phyloP scores from a whole-genome alignment of 2,797 vertebrate species.

The Helicolenus hilgendorfi region DNA sequence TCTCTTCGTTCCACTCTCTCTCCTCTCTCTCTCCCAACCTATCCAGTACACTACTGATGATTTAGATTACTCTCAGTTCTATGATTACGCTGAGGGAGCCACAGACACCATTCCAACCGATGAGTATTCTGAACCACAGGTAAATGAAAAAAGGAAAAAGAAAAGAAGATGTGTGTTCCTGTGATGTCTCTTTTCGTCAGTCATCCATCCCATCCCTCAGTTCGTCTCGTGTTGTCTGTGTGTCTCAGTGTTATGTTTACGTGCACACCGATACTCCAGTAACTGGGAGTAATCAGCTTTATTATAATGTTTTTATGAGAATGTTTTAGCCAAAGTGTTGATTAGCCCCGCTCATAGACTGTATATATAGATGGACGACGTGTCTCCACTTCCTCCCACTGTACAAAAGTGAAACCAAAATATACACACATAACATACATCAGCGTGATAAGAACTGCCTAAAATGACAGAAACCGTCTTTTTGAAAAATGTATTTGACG shows the following conservation, averaged over 20 bases:
- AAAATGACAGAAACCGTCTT: too few relatives aligned
- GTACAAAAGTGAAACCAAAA: neutral
- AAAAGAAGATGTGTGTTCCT: conserved; percentile 46
- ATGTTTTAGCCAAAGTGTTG: neutral
- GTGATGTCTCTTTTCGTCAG: conserved; percentile 42
- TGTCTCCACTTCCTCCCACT: neutral
- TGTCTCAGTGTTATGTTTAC: conserved; percentile 60
- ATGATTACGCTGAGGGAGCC: conserved; percentile 97
- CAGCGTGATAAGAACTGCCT: too few relatives aligned
- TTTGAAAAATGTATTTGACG: too few relatives aligned
- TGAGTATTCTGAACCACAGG: conserved; percentile 95
- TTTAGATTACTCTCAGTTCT: conserved; percentile 94
- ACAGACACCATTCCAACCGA: conserved; percentile 91
- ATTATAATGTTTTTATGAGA: neutral
- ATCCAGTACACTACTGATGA: conserved; percentile 95
- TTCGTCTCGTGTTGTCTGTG: conserved; percentile 58
- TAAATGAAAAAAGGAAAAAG: conserved; percentile 88
- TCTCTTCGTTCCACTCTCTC: conserved; percentile 64
- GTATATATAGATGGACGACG: neutral
- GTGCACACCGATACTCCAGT: conserved; percentile 30
- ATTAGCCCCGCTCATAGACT: neutral
- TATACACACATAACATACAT: neutral
- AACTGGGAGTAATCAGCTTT: neutral
- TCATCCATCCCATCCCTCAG: neutral
- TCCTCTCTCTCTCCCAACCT: conserved; percentile 77